phyloP scores from a whole-genome alignment of 2,797 vertebrate genomes.

The Jordanella pulchra region DNA sequence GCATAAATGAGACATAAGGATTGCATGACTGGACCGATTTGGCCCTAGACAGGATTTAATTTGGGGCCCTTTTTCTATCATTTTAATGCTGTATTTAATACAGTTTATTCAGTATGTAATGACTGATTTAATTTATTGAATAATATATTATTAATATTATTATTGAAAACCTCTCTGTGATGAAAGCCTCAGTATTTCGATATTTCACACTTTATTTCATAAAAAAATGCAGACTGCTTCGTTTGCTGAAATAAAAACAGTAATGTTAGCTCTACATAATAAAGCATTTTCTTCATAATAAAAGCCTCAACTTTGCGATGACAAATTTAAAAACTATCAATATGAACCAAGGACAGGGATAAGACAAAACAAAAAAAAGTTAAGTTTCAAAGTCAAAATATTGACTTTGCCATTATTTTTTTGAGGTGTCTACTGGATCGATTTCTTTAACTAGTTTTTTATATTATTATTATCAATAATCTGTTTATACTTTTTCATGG shows the following conservation, averaged over 20 bases:
- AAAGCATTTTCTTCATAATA: background rate
- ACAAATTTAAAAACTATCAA: background rate
- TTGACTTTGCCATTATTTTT: too few relatives aligned
- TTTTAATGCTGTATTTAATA: background rate
- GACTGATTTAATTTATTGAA: background rate
- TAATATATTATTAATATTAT: background rate
- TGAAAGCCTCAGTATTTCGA: background rate
- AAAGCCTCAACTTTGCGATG: background rate
- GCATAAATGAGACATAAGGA: slow-evolving; percentile 6
- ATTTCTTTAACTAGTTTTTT: too few relatives aligned
- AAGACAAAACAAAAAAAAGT: background rate
- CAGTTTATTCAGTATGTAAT: background rate
- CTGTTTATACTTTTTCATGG: background rate
- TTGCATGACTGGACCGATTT: slow-evolving; percentile 20
- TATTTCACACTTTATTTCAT: background rate
- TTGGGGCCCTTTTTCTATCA: background rate
- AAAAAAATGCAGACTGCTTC: too few relatives aligned
- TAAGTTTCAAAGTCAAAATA: too few relatives aligned
- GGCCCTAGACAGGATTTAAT: background rate
- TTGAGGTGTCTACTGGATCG: background rate
- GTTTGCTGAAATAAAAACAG: background rate
- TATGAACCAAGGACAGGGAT: background rate
- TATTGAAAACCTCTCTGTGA: background rate
- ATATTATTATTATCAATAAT: background rate
- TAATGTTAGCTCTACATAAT: background rate